Conservation (phyloP, 23 tunicate species). For the Halocynthia aurantium region DNA sequence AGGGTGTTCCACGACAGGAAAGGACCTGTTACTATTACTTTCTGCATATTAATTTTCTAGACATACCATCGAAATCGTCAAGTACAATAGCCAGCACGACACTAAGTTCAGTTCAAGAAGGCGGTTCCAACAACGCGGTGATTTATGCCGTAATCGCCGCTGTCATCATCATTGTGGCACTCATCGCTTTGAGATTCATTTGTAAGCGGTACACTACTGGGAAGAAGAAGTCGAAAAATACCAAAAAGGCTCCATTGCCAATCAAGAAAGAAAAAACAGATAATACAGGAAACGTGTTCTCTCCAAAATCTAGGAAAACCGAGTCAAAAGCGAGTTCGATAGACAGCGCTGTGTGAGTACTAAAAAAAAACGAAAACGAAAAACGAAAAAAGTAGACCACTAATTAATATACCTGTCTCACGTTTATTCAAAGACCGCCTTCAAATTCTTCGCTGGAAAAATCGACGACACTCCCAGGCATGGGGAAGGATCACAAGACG, state of each 20-base stretch:
- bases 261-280: background rate
- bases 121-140: slow-evolving; percentile 1
- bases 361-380: background rate
- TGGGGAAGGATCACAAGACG: too few relatives aligned
- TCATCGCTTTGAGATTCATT: slow-evolving; percentile 7
- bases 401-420: too few relatives aligned
- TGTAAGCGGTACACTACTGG: background rate
- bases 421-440: background rate
- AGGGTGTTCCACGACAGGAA: too few relatives aligned
- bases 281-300: slow-evolving; percentile 3
- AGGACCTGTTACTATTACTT: too few relatives aligned
- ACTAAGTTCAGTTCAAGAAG: too few relatives aligned
- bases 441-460: background rate
- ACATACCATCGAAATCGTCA: too few relatives aligned
- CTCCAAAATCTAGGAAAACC: slow-evolving; percentile 8
- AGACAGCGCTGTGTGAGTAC: slow-evolving; percentile 27
- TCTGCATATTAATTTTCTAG: too few relatives aligned
- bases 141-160: slow-evolving; percentile 15
- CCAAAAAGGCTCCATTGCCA: background rate
- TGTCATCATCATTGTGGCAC: slow-evolving; percentile 4
- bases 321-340: slow-evolving; percentile 2
- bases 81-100: too few relatives aligned
- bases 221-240: slow-evolving; percentile 1
- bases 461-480: too few relatives aligned
- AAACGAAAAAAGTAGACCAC: too few relatives aligned